Conservation (phyloP, 2,797 vertebrate genomes). For the Chrysocyon brachyurus region DNA sequence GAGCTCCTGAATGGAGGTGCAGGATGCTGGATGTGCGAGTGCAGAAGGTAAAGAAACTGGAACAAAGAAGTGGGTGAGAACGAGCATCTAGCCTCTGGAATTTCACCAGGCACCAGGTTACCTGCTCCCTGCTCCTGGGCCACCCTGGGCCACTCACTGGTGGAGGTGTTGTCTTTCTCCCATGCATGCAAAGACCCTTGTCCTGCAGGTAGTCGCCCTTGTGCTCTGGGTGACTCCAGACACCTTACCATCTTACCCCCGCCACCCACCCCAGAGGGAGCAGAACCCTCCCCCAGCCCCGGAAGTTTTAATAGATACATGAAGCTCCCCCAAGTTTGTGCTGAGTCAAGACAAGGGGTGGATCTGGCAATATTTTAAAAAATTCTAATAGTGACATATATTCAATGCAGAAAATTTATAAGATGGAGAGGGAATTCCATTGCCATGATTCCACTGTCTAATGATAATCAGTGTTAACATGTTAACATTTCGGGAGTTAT, state of each 20-base stretch:
- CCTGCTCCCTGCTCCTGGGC: neutral
- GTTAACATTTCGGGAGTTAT: neutral
- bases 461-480: neutral
- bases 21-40: neutral
- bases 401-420: neutral
- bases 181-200: neutral
- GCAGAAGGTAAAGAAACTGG: constrained; percentile 10
- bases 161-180: neutral
- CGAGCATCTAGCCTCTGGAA: neutral
- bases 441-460: neutral
- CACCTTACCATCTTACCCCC: no score
- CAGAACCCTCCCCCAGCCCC: neutral
- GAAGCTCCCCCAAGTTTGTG: neutral
- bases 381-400: neutral
- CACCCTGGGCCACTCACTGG: neutral
- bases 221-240: neutral
- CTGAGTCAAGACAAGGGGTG: neutral
- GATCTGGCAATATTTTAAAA: neutral
- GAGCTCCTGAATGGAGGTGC: neutral
- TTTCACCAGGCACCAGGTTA: neutral
- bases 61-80: neutral
- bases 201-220: neutral
- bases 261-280: neutral
- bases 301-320: neutral
- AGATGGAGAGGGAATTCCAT: neutral